phyloP scores from a whole-genome alignment of 2,888 invertebrate species.

The Ennomos erosarius region DNA sequence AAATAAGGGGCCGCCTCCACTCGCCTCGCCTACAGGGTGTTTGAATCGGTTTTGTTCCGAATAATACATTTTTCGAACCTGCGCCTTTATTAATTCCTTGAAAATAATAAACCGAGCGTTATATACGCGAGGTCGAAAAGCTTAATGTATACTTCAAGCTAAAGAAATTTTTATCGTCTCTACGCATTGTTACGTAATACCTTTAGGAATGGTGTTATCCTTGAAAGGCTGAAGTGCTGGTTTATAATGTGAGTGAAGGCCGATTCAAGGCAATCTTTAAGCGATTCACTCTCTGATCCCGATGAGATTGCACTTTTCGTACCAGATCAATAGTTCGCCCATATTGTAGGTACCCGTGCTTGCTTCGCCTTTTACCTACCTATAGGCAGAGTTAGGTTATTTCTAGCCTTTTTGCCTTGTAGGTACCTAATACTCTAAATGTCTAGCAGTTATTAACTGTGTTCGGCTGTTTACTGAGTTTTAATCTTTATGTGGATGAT shows the following conservation, averaged over 20 bases:
- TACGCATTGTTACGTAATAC: conserved; percentile 36
- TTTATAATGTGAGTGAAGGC: conserved; percentile 46
- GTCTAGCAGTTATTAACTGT: too few species aligned
- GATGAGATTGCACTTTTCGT: conserved; percentile 50
- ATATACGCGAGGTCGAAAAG: conserved; percentile 11
- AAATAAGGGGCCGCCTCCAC: conserved; percentile 55
- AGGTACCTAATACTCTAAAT: too few species aligned
- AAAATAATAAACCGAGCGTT: conserved; percentile 30
- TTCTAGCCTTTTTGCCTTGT: too few species aligned
- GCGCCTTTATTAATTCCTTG: conserved; percentile 40
- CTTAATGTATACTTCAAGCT: conserved; percentile 30
- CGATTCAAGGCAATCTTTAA: conserved; percentile 45
- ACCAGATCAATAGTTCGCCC: conserved; percentile 49
- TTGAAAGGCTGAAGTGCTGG: conserved; percentile 39
- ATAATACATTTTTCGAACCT: conserved; percentile 36
- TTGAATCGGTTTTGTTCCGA: conserved; percentile 44
- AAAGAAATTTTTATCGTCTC: conserved; percentile 29
- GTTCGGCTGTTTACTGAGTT: not conserved
- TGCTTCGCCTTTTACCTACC: not conserved
- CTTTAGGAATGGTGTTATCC: conserved; percentile 31
- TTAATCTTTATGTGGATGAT: not conserved
- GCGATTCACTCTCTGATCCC: conserved; percentile 51
- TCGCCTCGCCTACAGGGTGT: conserved; percentile 45
- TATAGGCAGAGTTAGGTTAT: too few species aligned
- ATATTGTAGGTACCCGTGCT: conserved; percentile 30